Evolutionary conservation across 2,797 vertebrate genomes (phyloP).

Genomic region (Hapalemur alaotrensis): DNA sequence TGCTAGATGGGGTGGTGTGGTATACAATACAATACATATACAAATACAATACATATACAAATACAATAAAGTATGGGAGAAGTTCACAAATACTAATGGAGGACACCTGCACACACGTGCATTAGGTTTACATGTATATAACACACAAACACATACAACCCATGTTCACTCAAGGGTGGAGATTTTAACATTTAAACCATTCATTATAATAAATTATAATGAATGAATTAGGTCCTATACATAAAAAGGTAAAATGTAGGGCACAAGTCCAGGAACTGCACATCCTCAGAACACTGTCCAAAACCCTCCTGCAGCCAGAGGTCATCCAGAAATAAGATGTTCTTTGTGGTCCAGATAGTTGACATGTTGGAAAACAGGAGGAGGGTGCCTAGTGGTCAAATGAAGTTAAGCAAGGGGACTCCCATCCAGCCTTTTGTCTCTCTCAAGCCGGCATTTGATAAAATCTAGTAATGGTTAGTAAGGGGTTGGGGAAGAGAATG

Average conservation of each 20-base stretch:
- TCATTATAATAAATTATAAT: too few species aligned
- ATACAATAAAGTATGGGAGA: neutral
- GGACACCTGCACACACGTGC: neutral
- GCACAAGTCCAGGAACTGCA: neutral
- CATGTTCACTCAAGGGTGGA: neutral
- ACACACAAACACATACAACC: neutral
- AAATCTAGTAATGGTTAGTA: too few species aligned
- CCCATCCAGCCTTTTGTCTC: neutral
- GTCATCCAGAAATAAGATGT: neutral
- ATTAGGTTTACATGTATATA: neutral
- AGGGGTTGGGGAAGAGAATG: neutral
- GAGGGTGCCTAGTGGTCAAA: neutral
- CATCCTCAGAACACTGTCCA: neutral
- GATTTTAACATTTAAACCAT: neutral
- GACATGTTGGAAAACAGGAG: neutral
- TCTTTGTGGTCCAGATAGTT: neutral
- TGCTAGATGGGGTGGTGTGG: neutral
- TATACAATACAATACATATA: neutral
- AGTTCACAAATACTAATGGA: neutral
- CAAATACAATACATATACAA: neutral
- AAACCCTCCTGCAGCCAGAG: neutral
- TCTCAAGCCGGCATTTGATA: too few species aligned
- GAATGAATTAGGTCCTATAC: too few species aligned
- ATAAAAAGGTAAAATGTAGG: neutral
- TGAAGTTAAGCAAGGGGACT: neutral